Evolutionary conservation across 2,888 invertebrate species (phyloP), one percentile per base, ranked within the genome.

Genomic region (Rotaria socialis): DNA sequence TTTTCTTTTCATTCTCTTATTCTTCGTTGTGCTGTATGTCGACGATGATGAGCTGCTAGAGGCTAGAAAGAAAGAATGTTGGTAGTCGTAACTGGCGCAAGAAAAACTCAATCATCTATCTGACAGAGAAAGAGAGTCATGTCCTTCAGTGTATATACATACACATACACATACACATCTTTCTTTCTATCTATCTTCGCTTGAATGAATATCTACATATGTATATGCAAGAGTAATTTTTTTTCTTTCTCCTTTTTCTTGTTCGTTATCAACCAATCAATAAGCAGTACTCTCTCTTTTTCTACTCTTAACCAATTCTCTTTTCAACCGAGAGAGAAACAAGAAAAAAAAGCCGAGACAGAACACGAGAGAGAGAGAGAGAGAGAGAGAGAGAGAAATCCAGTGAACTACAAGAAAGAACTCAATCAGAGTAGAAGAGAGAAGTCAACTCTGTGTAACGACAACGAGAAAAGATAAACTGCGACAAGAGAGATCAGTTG

Each of bases 41-140:
- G 67, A 67, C 67, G 35, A 35, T 67, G 35, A 35, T 67, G 67
- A 67, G 67, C 67, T 67, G 67, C 67, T 67, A 67, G 67, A 19
- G 67, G 67, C 19, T 67, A 14, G 19, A 6, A 67, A 67, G 35
- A 67, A 67, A 67, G 67, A 35, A 67, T 67, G 67, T 67, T 67
- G 19, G 16, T 67, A 67, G 67, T 67, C 35, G 67, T 35, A 67
- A 67, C 67, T 67, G 67, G 67, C 67, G 67, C 67, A 67, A 67
- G 67, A 67, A 67, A 67, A 67, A 67, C 67, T 67, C 67, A 67
- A 67, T 67, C 67, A 67, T 67, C 67, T 67, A 67, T 67, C 67
- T 35, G 6, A 35, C 6, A 67, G 67, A 35, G 67, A 67, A 67
- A 35, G 16, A 67, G 35, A 35, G 35, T 67, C 27, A 67, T 41